A percentile compares a stretch with the other conserved stretches of the same genome.
phyloP scores from a whole-genome alignment of 2,113 vertebrate species.

The Piaya cayana region DNA sequence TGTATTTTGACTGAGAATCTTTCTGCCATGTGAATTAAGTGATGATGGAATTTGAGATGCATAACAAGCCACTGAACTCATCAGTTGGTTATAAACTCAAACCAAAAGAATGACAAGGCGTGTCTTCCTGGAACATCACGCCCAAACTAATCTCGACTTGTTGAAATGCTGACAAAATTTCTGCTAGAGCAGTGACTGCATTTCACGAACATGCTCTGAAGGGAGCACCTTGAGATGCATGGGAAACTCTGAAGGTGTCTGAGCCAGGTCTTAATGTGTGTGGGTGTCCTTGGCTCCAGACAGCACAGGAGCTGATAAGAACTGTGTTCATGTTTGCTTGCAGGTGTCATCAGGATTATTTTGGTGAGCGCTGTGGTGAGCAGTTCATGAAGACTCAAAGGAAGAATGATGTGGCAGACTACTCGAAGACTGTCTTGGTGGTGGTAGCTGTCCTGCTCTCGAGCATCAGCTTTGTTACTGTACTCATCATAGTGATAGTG shows the following conservation, averaged over 20 bases:
- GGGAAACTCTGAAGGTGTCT: constrained; percentile 20
- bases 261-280: neutral
- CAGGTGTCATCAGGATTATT: constrained; percentile 78
- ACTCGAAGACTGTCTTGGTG: constrained; percentile 69
- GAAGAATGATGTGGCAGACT: constrained; percentile 45
- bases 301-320: constrained; percentile 9
- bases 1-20: neutral
- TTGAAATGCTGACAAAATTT: constrained; percentile 56
- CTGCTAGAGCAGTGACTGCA: neutral
- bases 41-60: constrained; percentile 33
- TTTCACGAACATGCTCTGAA: constrained; percentile 7
- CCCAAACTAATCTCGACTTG: constrained; percentile 65
- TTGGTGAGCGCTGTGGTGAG: constrained; percentile 80
- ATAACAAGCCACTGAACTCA: constrained; percentile 58
- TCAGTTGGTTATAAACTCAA: constrained; percentile 63
- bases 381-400: constrained; percentile 78
- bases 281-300: constrained; percentile 35
- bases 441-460: constrained; percentile 67
- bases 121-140: constrained; percentile 63
- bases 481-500: constrained; percentile 63
- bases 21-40: constrained; percentile 41
- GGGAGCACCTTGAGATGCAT: neutral
- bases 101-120: constrained; percentile 59
- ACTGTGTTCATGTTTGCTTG: constrained; percentile 57
- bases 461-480: constrained; percentile 54